Evolutionary conservation across 2,113 vertebrate genomes (phyloP).

Genomic region (Zeus faber): DNA sequence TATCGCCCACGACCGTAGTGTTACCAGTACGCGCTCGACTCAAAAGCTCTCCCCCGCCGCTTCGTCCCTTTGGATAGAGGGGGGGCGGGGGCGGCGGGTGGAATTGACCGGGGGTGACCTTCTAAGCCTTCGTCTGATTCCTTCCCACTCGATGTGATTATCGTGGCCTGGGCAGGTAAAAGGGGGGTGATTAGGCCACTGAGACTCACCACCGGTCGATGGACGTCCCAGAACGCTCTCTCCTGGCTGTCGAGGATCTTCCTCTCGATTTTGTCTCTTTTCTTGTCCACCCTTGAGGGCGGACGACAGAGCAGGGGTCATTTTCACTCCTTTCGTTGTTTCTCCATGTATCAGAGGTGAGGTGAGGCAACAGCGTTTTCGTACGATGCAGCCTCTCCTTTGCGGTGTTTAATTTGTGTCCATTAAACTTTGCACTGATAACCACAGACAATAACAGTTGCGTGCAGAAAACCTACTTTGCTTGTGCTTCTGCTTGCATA

Average conservation of each 20-base stretch:
- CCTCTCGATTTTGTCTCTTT: slow-evolving; percentile 96
- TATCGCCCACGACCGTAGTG: too few relatives aligned
- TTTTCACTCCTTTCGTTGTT: too few relatives aligned
- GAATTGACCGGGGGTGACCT: too few relatives aligned
- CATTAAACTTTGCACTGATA: slow-evolving; percentile 15
- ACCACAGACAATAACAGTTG: background rate
- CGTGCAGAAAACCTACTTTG: slow-evolving; percentile 85
- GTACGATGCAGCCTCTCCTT: background rate
- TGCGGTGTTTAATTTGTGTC: slow-evolving; percentile 7
- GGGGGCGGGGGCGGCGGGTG: too few relatives aligned
- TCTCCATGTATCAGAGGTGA: too few relatives aligned
- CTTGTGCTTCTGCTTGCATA: slow-evolving; percentile 99
- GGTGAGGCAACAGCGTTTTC: too few relatives aligned
- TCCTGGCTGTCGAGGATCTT: slow-evolving; percentile 98
- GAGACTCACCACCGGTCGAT: slow-evolving; percentile 92
- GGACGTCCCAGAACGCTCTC: slow-evolving; percentile 96
- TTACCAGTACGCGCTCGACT: too few relatives aligned
- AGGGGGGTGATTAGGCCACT: background rate
- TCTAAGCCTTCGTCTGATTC: too few relatives aligned
- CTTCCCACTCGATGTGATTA: too few relatives aligned
- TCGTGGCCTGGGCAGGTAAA: background rate
- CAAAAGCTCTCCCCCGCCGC: too few relatives aligned
- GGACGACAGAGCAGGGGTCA: too few relatives aligned
- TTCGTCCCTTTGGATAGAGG: too few relatives aligned
- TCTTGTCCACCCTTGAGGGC: slow-evolving; percentile 99